A percentile compares a stretch with the other conserved stretches of the same genome.
These are phyloP conservation scores for Gonatopus flavifemur DNA, from an alignment of 1,140 invertebrate genomes.

Conservation along the genomic window DNA sequence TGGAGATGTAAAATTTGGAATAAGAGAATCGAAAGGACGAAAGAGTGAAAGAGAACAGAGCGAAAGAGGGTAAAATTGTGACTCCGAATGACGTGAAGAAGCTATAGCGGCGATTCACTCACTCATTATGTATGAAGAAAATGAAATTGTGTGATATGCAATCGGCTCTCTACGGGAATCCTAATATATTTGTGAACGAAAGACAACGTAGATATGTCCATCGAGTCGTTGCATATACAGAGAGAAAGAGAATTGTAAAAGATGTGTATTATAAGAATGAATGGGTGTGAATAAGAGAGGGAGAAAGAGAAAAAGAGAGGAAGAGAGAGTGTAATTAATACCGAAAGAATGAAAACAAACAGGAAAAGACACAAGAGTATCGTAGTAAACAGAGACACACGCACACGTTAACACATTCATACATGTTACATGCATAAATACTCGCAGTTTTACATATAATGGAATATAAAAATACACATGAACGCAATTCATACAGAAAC, in stretches of 20 bases:
- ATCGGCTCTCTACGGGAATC: too few species aligned
- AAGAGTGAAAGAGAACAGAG: background rate
- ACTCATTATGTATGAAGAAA: too few species aligned
- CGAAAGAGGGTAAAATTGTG: too few species aligned
- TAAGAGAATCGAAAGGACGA: background rate
- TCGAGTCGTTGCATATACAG: background rate
- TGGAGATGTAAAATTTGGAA: background rate
- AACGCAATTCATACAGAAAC: slow-evolving; percentile 44
- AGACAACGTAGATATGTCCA: too few species aligned
- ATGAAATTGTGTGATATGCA: too few species aligned
- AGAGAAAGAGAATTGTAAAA: slow-evolving; percentile 3
- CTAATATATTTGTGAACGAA: background rate
- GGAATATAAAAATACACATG: slow-evolving; percentile 27
- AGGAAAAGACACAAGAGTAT: slow-evolving; percentile 50
- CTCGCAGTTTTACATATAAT: too few species aligned
- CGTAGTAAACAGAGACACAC: slow-evolving; percentile 37
- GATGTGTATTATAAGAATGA: slow-evolving; percentile 7
- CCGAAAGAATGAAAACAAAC: too few species aligned
- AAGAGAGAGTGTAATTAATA: too few species aligned
- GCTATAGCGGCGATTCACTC: too few species aligned
- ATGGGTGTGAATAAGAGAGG: slow-evolving; percentile 9
- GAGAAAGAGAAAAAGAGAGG: slow-evolving; percentile 14
- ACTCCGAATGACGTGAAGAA: too few species aligned
- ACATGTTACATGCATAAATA: slow-evolving; percentile 16
- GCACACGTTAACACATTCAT: slow-evolving; percentile 17